A percentile compares a stretch with the other conserved stretches of the same genome.
Evolutionary conservation across 2,797 vertebrate genomes (phyloP).

Genomic region (Triplophysa yarkandensis): DNA sequence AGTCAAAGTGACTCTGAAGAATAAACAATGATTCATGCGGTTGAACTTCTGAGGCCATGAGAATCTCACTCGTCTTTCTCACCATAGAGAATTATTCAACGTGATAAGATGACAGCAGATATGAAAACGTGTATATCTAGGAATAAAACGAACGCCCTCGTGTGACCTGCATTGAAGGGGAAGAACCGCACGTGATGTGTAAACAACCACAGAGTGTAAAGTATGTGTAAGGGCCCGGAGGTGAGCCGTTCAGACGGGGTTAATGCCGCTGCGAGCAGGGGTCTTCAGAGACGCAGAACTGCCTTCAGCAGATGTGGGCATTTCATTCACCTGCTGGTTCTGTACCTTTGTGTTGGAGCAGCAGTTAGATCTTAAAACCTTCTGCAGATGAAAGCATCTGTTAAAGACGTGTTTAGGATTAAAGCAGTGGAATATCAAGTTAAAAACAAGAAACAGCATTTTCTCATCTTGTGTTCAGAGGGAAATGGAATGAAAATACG

Average conservation of each 20-base stretch:
- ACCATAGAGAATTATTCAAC: background rate
- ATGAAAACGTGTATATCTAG: too few species aligned
- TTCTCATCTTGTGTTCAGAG: too few species aligned
- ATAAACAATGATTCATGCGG: constrained; percentile 54
- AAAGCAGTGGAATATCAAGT: too few species aligned
- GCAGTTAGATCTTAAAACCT: constrained; percentile 53
- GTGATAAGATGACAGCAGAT: background rate
- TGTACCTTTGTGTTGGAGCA: constrained; percentile 61
- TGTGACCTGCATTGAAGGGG: too few species aligned
- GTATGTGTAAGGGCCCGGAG: constrained; percentile 30
- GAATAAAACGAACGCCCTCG: too few species aligned
- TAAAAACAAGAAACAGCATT: too few species aligned
- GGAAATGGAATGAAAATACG: too few species aligned
- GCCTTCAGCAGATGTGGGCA: constrained; percentile 46
- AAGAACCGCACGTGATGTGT: constrained; percentile 31
- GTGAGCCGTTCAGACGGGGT: constrained; percentile 29
- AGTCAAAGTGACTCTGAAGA: constrained; percentile 44
- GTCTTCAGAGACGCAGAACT: background rate
- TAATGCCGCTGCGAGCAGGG: constrained; percentile 12
- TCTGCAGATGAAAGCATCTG: background rate
- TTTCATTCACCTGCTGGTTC: constrained; percentile 46
- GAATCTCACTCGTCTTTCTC: background rate
- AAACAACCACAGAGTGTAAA: constrained; percentile 39
- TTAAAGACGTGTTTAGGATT: too few species aligned
- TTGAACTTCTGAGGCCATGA: constrained; percentile 40